Percentiles rank a stretch among this genome's conserved stretches.
Conservation (phyloP, 92 coral and sea anemone species). For the Pocillopora meandrina region DNA sequence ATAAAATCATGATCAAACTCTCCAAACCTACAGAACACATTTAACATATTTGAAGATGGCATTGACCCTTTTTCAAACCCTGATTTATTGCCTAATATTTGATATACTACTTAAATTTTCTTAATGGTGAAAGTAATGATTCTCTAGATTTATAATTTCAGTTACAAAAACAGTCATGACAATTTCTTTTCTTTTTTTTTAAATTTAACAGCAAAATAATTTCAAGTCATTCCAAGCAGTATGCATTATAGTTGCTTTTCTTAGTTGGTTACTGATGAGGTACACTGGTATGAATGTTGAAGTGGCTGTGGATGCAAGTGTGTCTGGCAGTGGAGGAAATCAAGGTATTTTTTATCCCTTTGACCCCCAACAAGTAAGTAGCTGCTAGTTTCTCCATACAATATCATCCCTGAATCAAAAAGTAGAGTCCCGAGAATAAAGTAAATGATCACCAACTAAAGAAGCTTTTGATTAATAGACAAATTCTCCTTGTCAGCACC, state of each 20-base stretch:
- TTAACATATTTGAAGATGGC: neutral
- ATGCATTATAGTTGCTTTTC: constrained; percentile 77
- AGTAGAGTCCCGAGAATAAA: too few species aligned
- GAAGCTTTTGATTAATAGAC: too few species aligned
- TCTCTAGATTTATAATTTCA: neutral
- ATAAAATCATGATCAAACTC: too few species aligned
- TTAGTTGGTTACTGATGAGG: constrained; percentile 82
- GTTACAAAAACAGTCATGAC: neutral
- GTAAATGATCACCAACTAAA: too few species aligned
- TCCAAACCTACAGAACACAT: too few species aligned
- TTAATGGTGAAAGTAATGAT: neutral
- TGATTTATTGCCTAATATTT: too few species aligned
- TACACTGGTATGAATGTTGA: constrained; percentile 79
- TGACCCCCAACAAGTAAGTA: too few species aligned
- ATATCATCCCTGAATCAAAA: too few species aligned
- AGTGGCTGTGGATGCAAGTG: constrained; percentile 58
- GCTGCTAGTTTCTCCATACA: too few species aligned
- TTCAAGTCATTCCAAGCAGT: constrained; percentile 84
- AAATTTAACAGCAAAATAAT: constrained; percentile 53
- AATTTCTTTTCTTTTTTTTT: neutral
- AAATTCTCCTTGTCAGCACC: too few species aligned
- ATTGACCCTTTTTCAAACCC: neutral
- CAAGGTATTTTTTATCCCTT: constrained; percentile 24
- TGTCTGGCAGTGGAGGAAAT: neutral
- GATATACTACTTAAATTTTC: too few species aligned